Evolutionary conservation across 2,797 vertebrate genomes (phyloP).

Genomic region (Meriones psammophilus): DNA sequence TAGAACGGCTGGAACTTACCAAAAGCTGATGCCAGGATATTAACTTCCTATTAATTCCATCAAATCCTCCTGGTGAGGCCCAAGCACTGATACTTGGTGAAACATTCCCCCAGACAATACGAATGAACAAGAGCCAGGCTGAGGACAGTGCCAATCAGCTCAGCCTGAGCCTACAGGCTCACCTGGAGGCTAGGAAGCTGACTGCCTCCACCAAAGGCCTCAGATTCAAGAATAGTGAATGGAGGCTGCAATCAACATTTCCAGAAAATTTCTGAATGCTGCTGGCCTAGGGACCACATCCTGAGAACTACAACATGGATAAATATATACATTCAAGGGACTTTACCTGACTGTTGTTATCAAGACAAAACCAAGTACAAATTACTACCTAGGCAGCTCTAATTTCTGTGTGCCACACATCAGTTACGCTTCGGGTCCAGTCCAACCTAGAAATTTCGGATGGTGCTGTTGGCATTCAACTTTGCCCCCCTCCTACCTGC

Average conservation of each 20-base stretch:
- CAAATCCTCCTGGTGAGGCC: not conserved
- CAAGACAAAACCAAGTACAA: conserved; percentile 45
- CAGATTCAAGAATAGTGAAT: not conserved
- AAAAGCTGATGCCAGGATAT: not conserved
- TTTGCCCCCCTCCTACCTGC: not conserved
- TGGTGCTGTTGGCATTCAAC: not conserved
- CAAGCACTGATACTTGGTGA: not conserved
- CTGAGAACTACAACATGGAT: not conserved
- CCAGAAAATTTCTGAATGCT: not conserved
- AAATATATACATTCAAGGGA: conserved; percentile 48
- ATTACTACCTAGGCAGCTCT: not conserved
- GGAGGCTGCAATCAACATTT: not conserved
- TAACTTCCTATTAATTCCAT: not conserved
- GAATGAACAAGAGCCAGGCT: not conserved
- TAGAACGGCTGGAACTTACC: not conserved
- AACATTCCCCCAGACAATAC: not conserved
- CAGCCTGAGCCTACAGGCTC: not conserved
- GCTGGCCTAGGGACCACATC: not conserved
- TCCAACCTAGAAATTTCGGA: conserved; percentile 56
- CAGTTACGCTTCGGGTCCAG: not conserved
- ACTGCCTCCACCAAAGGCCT: not conserved
- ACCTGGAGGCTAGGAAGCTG: not conserved
- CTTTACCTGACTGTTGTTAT: conserved; percentile 22
- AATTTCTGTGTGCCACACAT: not conserved
- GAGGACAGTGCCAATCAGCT: not conserved